These are phyloP conservation scores for Zootermopsis nevadensis DNA, from an alignment of 2,888 invertebrate species.

Conservation along the genomic window DNA sequence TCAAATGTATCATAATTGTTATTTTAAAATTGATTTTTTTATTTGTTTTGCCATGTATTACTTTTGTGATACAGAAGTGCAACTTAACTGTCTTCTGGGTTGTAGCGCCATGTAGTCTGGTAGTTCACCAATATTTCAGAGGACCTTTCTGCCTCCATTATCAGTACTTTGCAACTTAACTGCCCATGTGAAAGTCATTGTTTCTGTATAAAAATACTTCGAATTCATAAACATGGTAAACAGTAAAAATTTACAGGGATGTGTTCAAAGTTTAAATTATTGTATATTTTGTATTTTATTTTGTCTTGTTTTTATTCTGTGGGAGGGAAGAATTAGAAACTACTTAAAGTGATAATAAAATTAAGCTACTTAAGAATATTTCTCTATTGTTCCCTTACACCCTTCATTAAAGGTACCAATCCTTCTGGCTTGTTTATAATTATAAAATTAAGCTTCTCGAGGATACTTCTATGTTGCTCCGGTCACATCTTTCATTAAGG, in stretches of 20 bases:
- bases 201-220: not conserved
- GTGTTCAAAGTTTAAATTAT: not conserved
- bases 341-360: not conserved
- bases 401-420: no score
- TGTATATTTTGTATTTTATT: slow-evolving; percentile 17
- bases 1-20: no score
- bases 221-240: not conserved
- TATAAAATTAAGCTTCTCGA: not conserved
- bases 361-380: not conserved
- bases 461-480: not conserved
- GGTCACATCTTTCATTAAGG: no score
- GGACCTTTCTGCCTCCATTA: no score
- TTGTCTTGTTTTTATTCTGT: not conserved
- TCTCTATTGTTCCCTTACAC: not conserved
- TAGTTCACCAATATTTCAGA: no score
- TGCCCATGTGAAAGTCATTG: not conserved
- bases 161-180: no score
- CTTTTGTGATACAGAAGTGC: not conserved
- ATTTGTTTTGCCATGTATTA: not conserved
- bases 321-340: not conserved
- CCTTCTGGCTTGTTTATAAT: no score
- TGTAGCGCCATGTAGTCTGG: no score
- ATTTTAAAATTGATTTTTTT: not conserved
- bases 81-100: no score
- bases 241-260: not conserved